Base-by-base conservation (phyloP, 2,113 vertebrate genomes). In the Salvator merianae region DNA sequence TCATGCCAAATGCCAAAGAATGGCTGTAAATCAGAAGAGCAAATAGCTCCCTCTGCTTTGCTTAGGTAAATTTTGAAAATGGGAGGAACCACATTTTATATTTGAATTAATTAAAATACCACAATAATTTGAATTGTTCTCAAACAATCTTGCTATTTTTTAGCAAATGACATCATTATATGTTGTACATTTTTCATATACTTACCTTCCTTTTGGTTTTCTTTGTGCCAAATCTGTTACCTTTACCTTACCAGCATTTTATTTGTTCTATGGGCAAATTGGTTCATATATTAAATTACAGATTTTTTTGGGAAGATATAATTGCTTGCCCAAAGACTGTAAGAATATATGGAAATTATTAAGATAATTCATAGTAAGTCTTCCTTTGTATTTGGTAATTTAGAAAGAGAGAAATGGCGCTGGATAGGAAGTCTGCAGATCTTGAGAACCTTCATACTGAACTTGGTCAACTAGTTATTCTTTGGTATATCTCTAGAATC, bases 1-100 rank as follows among this genome's bases (percentile, higher is more conserved):
- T 90, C 38, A 63, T 85, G 24, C 16, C 10, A 89, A 84, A 90
- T 83, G 66, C 16, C 71, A 68, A 86, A 75, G 83, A 79, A 76
- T 77, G 69, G 36, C 7, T 71, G 34, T 71, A 77, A 77, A 69
- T 59, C 74, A 77, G 76, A 62, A 47, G 47, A 63, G 38, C 7
- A 32, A 78, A 59, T 28, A 62, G 13, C 20, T 62, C 71, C 20
- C 13, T 38, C 2, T 28, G 30, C n/a, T 76, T 55, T 76, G 24
- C 36, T 30, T 68, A 80, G 24, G 13, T 73, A 32, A 63, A 43
- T 43, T 32, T 63, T 74, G 28, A 73, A 65, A 62, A 82, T 74
- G 22, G 1, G 7, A 4, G 53, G 24, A 82, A 38, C 7, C 34
- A 5, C 22, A 43, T 73, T 71, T 78, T 63, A 40, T 62, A 3